phyloP scores from a whole-genome alignment of 2,113 vertebrate genomes.

The Lates calcarifer region DNA sequence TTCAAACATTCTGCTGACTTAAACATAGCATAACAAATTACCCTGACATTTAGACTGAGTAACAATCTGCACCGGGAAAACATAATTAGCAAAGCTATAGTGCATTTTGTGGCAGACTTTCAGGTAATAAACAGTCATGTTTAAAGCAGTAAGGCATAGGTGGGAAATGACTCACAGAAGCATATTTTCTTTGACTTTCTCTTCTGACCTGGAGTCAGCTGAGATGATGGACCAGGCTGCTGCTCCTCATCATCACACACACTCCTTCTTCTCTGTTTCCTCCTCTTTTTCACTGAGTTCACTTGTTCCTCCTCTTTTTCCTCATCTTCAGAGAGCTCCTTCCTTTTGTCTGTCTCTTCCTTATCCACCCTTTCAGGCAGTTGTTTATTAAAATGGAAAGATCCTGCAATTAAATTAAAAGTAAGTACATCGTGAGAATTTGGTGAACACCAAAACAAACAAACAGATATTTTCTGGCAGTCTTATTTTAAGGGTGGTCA shows the following conservation, averaged over 20 bases:
- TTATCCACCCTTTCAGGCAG: conserved; percentile 26
- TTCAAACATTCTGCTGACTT: neutral
- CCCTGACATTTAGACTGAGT: neutral
- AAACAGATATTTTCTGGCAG: no score
- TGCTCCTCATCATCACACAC: conserved; percentile 39
- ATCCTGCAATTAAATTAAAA: conserved; percentile 47
- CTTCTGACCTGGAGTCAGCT: conserved; percentile 19
- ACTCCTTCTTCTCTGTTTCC: neutral
- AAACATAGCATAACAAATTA: no score
- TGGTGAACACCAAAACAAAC: no score
- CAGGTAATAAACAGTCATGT: neutral
- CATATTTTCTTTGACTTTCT: conserved; percentile 46
- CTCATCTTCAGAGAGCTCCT: conserved; percentile 14
- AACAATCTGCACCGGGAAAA: neutral
- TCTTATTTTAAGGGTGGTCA: no score
- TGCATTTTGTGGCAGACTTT: neutral
- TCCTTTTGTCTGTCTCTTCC: neutral
- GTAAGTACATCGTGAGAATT: no score
- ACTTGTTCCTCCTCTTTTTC: neutral
- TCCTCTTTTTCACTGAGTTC: conserved; percentile 25
- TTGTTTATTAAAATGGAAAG: conserved; percentile 45
- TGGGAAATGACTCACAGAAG: conserved; percentile 50
- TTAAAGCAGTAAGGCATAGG: neutral
- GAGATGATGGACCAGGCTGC: conserved; percentile 66
- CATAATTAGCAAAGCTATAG: neutral